Conservation (phyloP, 2,888 invertebrate genomes). For the Onthophagus sagittarius region DNA sequence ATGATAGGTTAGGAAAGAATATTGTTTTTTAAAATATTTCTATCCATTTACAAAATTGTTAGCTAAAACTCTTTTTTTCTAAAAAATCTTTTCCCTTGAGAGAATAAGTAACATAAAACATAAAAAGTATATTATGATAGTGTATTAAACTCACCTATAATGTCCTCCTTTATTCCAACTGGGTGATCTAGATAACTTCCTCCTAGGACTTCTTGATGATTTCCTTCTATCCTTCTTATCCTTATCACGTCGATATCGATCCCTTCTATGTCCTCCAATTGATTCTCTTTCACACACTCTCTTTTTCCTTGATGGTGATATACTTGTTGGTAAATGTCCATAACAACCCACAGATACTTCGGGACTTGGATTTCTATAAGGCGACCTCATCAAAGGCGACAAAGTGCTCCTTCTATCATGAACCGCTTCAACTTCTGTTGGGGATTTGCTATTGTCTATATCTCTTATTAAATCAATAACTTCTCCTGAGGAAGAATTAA, state of each 20-base stretch:
- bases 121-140: no score
- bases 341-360: slow-evolving; percentile 30
- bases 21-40: no score
- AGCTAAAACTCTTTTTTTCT: no score
- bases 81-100: no score
- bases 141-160: slow-evolving; percentile 37
- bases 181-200: slow-evolving; percentile 54
- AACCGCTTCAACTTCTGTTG: slow-evolving; percentile 28
- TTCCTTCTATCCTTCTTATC: slow-evolving; percentile 50
- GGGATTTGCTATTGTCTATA: slow-evolving; percentile 30
- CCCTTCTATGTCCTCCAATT: slow-evolving; percentile 44
- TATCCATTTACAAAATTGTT: no score
- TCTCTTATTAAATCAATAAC: slow-evolving; percentile 30
- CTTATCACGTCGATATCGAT: slow-evolving; percentile 44
- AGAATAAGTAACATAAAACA: no score
- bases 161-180: slow-evolving; percentile 48
- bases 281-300: slow-evolving; percentile 28
- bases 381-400: slow-evolving; percentile 38
- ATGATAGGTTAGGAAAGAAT: no score
- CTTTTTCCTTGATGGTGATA: slow-evolving; percentile 46
- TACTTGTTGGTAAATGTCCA: slow-evolving; percentile 36
- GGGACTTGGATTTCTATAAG: slow-evolving; percentile 44
- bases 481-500: slow-evolving; percentile 14
- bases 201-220: slow-evolving; percentile 56
- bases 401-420: slow-evolving; percentile 32